Base-by-base conservation (phyloP, 2,888 invertebrate species). In the Tineola bisselliella region DNA sequence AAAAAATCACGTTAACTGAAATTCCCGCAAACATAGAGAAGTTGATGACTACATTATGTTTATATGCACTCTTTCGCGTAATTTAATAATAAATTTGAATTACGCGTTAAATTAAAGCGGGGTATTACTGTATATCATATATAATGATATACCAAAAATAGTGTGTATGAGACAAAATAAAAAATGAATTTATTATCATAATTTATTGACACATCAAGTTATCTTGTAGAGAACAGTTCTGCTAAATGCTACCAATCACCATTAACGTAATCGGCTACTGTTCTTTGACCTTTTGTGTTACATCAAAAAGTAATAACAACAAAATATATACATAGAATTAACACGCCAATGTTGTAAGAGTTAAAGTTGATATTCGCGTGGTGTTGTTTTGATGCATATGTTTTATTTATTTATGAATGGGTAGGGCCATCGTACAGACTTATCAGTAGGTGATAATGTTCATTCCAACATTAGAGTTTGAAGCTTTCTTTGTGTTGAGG, bases 361-460 rank as follows among this genome's bases (percentile, higher is more conserved):
- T 17, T 44, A 57, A 11, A 33, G 13, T 13, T 13, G 12, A 13
- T 48, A 17, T 5, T 58, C 33, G 33, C 13, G 31, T 31, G 33
- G 1, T 15, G 12, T 30, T 11, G 31, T 11, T 58, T 15, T n/a
- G n/a, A 33, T 31, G 31, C 15, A 33, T 33, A 15, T 15, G 15
- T 15, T 31, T 8, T 58, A 13, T 12, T n/a, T 17, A 15, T 54
- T 11, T 6, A 12, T 13, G n/a, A 18, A 17, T 33, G 38, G 10
- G 33, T 33, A 33, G 58, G 25, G 33, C 48, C 15, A 25, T 44
- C 60, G 60, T 43, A 43, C 17, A 38, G 31, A n/a, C 31, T 60
- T 86, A 86, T 86, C 84, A 69, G 65, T 33, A 61, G 66, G 64
- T 71, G 84, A 86, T 84, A 84, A 83, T 73, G 63, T 71, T 72